Evolutionary conservation across 1,140 invertebrate genomes (phyloP), one percentile per base, ranked within the genome.

Genomic region (Drosophila pachea): DNA sequence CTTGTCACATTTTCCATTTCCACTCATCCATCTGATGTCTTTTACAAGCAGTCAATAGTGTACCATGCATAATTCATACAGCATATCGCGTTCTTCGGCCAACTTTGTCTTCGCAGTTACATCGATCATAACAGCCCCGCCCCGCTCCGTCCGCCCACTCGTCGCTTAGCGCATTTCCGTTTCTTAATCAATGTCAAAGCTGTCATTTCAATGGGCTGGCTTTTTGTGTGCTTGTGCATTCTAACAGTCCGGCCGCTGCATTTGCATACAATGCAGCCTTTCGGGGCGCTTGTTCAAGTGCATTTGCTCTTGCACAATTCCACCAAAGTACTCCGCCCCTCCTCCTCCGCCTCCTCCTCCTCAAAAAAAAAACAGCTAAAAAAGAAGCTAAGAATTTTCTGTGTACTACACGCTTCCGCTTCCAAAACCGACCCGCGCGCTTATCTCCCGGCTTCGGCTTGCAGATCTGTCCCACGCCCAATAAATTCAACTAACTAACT

Each of bases 111-210:
- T 54, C n/a, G 55, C 59, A 56, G 65, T 69, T 33, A 42, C 68
- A 74, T 73, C 68, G 63, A 70, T 76, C 76, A 77, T 73, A n/a
- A 32, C 6, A 48, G 7, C n/a, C 11, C 45, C 8, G 5, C 22
- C 16, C 7, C 38, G 2, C 7, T 14, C n/a, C n/a, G 6, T 14
- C 5, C 38, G 4, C 36, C 36, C 33, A 6, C 16, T 38, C 35
- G 8, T 40, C 38, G 8, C 38, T 40, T 5, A 76, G 74, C 74
- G 82, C 81, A 81, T 84, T 86, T 84, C 81, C 81, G 81, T 84
- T 84, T 81, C 76, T 79, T 64, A 77, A 74, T 67, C 81, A 84
- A 84, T 84, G 81, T 84, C 81, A 86, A 56, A 81, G 74, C 74
- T 76, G 81, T 61, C 59, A 59, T 45, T 64, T 58, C 53, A 69